These are phyloP conservation scores for Gephyroberyx darwinii DNA, from an alignment of 2,797 vertebrate genomes.

Conservation along the genomic window DNA sequence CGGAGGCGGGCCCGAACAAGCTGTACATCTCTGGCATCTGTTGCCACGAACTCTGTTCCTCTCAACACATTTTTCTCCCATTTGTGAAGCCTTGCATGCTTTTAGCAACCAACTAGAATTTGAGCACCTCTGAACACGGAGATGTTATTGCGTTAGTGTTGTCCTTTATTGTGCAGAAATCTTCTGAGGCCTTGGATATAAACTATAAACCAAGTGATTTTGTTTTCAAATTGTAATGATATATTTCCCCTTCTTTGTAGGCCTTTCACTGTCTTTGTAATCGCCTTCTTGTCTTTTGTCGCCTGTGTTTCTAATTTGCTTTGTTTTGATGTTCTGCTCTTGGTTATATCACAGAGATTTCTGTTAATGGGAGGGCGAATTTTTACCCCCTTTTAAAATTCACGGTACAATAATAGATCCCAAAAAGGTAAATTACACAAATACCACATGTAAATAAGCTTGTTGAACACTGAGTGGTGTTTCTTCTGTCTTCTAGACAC, in stretches of 20 bases:
- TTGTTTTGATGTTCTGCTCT: not conserved
- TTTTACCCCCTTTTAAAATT: not conserved
- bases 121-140: not conserved
- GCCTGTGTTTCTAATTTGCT: not conserved
- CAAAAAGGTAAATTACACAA: not conserved
- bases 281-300: not conserved
- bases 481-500: constrained; percentile 79
- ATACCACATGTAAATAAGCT: not conserved
- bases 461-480: not conserved
- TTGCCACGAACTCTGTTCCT: not conserved
- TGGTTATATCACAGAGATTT: not conserved
- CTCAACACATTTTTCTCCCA: not conserved
- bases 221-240: not conserved
- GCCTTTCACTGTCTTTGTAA: not conserved
- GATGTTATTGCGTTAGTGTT: not conserved
- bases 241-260: not conserved
- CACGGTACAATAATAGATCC: not conserved
- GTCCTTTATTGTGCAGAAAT: not conserved
- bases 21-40: constrained; percentile 33
- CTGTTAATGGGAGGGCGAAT: not conserved
- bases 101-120: not conserved
- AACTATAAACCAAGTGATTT: not conserved
- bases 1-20: constrained; percentile 6
- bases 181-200: not conserved
- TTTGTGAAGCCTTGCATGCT: not conserved